Base-by-base conservation (phyloP, 2,888 invertebrate genomes). In the Phaonia tiefii region DNA sequence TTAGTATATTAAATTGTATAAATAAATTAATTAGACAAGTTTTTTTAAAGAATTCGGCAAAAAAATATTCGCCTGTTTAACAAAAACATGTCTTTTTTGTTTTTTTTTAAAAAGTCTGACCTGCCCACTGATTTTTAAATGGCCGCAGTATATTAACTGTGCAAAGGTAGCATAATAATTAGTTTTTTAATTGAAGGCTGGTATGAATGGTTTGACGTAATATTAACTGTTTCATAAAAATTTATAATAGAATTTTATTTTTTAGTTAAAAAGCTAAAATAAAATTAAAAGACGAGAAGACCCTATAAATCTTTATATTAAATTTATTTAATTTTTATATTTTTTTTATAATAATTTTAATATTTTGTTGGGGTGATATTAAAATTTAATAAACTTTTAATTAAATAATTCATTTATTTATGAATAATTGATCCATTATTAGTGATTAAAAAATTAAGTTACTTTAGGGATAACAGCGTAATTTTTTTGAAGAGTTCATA, bases 381-480 rank as follows among this genome's bases (percentile, higher is more conserved):
- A 92, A 93, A 92, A 93, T 93, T 92, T 88, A 90, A 85, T 83
- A 79, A 93, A 93, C 92, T 92, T 91, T 93, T 92, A 85, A 92
- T 88, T 86, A 82, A 85, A 37, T 85, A 91, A 84, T 80, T 86
- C 88, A 91, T 89, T 88, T 80, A 88, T 88, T 86, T 85, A 85
- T 92, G 92, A 91, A 10, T 91, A 84, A 83, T 86, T 92, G 93
- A 93, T 93, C 93, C 92, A 92, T 85, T 91, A 88, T 86, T 93
- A 91, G 87, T 91, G 92, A 93, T 93, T 93, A 31, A 93, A 84
- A 93, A 93, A 92, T 91, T 91, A 93, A 95, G 93, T 94, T 95
- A 95, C 94, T 93, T 93, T 94, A 94, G 94, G 94, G 94, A 95
- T 95, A 95, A 95, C 95, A 95, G 95, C 94, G 93, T 95, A 93